Conservation (phyloP, 1,140 invertebrate species). For the Drosophila willistoni region DNA sequence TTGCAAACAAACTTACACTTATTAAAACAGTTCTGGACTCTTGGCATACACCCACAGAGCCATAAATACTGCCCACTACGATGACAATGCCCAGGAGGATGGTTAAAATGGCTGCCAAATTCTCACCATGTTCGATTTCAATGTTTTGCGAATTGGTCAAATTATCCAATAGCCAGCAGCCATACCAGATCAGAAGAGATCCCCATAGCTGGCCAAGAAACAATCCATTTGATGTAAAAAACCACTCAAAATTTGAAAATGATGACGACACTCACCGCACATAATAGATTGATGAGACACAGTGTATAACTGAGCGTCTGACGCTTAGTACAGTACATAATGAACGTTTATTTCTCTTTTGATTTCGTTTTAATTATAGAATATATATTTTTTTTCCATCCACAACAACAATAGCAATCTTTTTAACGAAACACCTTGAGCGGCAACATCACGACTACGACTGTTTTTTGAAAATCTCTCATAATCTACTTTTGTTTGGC, state of each 20-base stretch:
- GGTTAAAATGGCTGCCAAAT: slow-evolving; percentile 56
- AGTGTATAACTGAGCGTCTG: slow-evolving; percentile 50
- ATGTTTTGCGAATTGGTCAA: slow-evolving; percentile 34
- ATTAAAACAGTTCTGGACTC: slow-evolving; percentile 66
- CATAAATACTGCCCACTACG: slow-evolving; percentile 59
- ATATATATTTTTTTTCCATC: slow-evolving; percentile 13
- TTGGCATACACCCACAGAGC: slow-evolving; percentile 49
- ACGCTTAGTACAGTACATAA: slow-evolving; percentile 66
- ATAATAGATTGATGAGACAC: slow-evolving; percentile 63
- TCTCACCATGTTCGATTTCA: slow-evolving; percentile 62
- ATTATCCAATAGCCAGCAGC: slow-evolving; percentile 68
- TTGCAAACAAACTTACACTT: slow-evolving; percentile 41
- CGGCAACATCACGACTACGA: slow-evolving; percentile 54
- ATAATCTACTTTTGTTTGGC: slow-evolving; percentile 71
- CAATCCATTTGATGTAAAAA: slow-evolving; percentile 51
- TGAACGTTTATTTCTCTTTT: slow-evolving; percentile 14
- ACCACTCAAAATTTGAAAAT: slow-evolving; percentile 21
- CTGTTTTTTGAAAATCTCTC: slow-evolving; percentile 37
- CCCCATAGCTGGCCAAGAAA: slow-evolving; percentile 53
- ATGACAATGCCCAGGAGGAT: slow-evolving; percentile 67
- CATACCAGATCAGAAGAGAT: slow-evolving; percentile 72
- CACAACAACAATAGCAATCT: slow-evolving; percentile 14
- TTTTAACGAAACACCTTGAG: slow-evolving; percentile 63
- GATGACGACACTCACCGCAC: slow-evolving; percentile 59
- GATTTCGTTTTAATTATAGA: slow-evolving; percentile 16